These are phyloP conservation scores for Helleia helle DNA, from an alignment of 2,888 invertebrate genomes.

Conservation along the genomic window DNA sequence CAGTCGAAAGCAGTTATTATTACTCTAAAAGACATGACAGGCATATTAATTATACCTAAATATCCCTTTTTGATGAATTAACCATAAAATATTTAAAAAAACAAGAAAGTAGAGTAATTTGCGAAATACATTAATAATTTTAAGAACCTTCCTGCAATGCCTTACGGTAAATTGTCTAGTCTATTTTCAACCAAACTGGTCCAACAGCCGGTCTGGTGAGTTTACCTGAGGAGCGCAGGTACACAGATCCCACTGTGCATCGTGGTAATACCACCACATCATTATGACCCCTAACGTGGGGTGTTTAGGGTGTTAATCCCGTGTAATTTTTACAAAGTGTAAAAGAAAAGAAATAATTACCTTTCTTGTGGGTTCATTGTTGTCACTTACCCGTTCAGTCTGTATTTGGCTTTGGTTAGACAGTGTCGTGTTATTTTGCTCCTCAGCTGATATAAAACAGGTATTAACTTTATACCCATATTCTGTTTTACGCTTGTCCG, in stretches of 20 bases:
- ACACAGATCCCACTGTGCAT: conserved; percentile 12
- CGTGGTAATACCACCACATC: conserved; percentile 2
- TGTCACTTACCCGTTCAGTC: conserved; percentile 25
- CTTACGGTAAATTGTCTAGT: conserved; percentile 23
- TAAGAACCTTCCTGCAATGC: background rate
- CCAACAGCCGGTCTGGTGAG: conserved; percentile 23
- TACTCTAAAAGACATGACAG: too few species aligned
- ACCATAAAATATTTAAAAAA: background rate
- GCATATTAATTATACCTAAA: background rate
- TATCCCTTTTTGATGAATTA: too few species aligned
- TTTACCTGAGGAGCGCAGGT: conserved; percentile 24
- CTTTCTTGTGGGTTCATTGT: conserved; percentile 28
- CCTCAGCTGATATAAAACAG: conserved; percentile 14
- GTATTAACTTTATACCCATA: conserved; percentile 16
- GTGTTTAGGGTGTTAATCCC: conserved; percentile 10
- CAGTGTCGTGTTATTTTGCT: conserved; percentile 15
- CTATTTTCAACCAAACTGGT: conserved; percentile 25
- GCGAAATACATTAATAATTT: background rate
- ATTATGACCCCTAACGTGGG: background rate
- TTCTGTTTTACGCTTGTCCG: too few species aligned
- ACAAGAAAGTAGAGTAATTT: background rate
- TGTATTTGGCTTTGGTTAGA: conserved; percentile 21
- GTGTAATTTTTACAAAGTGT: conserved; percentile 5
- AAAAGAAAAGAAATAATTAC: conserved; percentile 22
- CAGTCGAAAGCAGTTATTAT: too few species aligned